These are phyloP conservation scores for Myotis vivesi DNA, from an alignment of 2,797 vertebrate species.

Conservation along the genomic window DNA sequence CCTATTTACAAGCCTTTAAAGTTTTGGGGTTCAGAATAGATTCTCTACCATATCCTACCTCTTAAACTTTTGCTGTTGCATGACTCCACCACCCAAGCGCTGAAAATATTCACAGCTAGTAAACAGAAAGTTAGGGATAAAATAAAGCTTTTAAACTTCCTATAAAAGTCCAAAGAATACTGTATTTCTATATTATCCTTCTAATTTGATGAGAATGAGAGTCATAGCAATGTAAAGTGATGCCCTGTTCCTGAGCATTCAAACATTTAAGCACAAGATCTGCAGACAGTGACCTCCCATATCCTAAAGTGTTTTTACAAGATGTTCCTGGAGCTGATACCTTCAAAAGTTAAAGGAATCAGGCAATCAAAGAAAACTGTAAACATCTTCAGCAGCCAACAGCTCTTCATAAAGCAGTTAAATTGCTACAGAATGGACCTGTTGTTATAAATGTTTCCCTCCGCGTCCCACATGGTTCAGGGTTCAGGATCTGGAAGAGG, in stretches of 20 bases:
- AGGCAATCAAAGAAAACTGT: not conserved
- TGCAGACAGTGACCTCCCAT: not conserved
- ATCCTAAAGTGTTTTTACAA: not conserved
- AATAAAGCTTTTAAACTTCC: not conserved
- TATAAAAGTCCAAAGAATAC: not conserved
- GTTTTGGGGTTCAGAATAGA: not conserved
- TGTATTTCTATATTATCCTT: not conserved
- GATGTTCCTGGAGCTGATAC: not conserved
- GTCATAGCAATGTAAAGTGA: not conserved
- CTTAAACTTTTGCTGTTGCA: not conserved
- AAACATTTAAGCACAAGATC: not conserved
- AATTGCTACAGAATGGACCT: not conserved
- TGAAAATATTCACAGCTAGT: not conserved
- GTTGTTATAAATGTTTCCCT: too few relatives aligned
- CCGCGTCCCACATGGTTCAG: too few relatives aligned
- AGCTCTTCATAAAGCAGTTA: not conserved
- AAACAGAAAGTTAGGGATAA: not conserved
- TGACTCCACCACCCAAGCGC: not conserved
- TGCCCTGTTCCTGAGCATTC: not conserved
- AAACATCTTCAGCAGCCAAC: not conserved
- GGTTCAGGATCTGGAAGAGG: too few relatives aligned
- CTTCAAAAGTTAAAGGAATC: not conserved
- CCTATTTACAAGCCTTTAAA: not conserved
- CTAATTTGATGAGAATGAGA: slow-evolving; percentile 7
- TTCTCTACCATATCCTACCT: not conserved